phyloP scores from a whole-genome alignment of 2,888 invertebrate genomes.

The Eilema caniola region DNA sequence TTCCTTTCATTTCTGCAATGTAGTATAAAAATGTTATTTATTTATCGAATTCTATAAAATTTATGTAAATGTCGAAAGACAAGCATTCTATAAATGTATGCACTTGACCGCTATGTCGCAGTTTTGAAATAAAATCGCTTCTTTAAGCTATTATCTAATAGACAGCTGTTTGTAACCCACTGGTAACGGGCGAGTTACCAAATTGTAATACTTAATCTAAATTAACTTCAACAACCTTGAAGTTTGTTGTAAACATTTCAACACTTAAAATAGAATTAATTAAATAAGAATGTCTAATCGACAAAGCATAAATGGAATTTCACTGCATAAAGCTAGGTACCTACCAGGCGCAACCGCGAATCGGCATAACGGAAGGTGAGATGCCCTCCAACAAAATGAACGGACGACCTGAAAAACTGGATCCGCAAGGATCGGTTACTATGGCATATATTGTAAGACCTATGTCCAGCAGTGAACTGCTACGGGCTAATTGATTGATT shows the following conservation, averaged over 20 bases:
- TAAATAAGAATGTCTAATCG: background rate
- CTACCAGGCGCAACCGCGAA: background rate
- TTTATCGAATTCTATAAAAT: background rate
- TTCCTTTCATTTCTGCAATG: background rate
- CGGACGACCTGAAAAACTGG: too few species aligned
- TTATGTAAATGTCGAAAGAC: background rate
- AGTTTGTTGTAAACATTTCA: background rate
- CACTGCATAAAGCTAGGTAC: background rate
- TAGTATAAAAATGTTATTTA: background rate
- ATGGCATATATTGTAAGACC: too few species aligned
- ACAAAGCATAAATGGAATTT: background rate
- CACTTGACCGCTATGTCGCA: constrained; percentile 14
- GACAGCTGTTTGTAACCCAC: constrained; percentile 9
- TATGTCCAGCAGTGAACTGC: too few species aligned
- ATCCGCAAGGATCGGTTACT: too few species aligned
- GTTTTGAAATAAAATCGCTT: constrained; percentile 8
- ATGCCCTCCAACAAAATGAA: too few species aligned
- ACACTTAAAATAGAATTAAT: background rate
- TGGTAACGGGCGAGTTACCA: constrained; percentile 1
- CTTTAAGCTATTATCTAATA: background rate
- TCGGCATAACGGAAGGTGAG: too few species aligned
- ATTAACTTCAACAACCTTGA: constrained; percentile 5
- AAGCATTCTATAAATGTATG: background rate
- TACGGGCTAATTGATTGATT: too few species aligned
- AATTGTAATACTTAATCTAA: constrained; percentile 6